Evolutionary conservation across 2,797 vertebrate genomes (phyloP), one percentile per base, ranked within the genome.

Genomic region (Saguinus oedipus): DNA sequence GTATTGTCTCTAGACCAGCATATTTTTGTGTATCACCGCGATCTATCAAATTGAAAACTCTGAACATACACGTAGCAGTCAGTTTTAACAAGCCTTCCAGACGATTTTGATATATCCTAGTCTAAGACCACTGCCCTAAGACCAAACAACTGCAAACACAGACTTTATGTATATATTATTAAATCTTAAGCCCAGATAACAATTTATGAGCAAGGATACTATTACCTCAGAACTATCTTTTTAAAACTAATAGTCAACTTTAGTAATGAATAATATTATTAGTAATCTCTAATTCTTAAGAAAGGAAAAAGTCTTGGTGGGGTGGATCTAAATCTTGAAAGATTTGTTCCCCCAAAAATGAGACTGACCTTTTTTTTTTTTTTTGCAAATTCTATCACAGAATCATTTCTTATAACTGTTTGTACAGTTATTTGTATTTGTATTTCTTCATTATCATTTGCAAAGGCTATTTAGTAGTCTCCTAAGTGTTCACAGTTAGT

Each of bases 131-230:
- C 42, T 55, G 46, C 24, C 46, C 27, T 94, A 74, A 44, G 39
- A 88, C 12, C 17, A 55, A 91, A 91, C 57, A 84, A 88, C n/a
- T 84, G 11, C 2, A 50, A 88, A 44, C 42, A 70, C 11, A 86
- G n/a, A 59, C 59, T 70, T 92, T 92, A 86, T 95, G 80, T 84
- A 76, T 85, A 81, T 80, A 53, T 95, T 85, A 93, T 93, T 59
- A 88, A 80, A 68, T 76, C 22, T 94, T 75, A 39, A 81, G 42
- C 55, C 3, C 68, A 91, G 36, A 24, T 75, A 92, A 42, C 83
- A 85, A 53, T 68, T 59, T 53, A 53, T 74, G 39, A 14, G 44
- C 46, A 91, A 85, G 13, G 20, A 76, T 70, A 80, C 30, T 2
- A 46, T 88, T 57, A 85, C 4, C 39, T 74, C 81, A 46, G 42